Evolutionary conservation across 2,113 vertebrate species (phyloP).

Genomic region (Scortum barcoo): DNA sequence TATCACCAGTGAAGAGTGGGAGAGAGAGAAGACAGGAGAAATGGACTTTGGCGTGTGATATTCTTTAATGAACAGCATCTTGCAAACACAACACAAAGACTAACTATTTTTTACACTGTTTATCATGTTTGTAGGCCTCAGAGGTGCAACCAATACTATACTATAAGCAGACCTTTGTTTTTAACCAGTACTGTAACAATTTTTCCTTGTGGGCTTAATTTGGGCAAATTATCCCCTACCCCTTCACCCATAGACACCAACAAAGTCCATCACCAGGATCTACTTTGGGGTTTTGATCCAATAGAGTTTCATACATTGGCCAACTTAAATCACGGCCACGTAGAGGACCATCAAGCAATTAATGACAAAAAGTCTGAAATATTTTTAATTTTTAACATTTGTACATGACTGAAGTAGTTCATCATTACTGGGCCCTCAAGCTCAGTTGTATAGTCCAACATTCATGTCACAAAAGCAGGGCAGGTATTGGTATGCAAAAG

Average conservation of each 20-base stretch:
- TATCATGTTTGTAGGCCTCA: slow-evolving; percentile 19
- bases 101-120: slow-evolving; percentile 2
- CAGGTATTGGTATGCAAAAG: not conserved
- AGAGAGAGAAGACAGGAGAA: not conserved
- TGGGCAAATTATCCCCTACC: not conserved
- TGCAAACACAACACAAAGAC: not conserved
- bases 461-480: no score
- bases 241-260: not conserved
- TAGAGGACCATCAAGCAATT: not conserved
- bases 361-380: not conserved
- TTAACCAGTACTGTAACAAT: not conserved
- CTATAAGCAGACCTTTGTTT: not conserved
- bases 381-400: no score
- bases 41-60: slow-evolving; percentile 1
- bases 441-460: no score
- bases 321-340: not conserved
- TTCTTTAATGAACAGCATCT: slow-evolving; percentile 28
- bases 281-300: not conserved
- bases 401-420: no score
- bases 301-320: not conserved
- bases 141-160: not conserved
- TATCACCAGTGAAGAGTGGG: not conserved
- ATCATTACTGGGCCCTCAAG: no score
- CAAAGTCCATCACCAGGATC: not conserved
- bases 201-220: not conserved